Conservation (phyloP, 2,113 vertebrate genomes). For the Antigone vipio region DNA sequence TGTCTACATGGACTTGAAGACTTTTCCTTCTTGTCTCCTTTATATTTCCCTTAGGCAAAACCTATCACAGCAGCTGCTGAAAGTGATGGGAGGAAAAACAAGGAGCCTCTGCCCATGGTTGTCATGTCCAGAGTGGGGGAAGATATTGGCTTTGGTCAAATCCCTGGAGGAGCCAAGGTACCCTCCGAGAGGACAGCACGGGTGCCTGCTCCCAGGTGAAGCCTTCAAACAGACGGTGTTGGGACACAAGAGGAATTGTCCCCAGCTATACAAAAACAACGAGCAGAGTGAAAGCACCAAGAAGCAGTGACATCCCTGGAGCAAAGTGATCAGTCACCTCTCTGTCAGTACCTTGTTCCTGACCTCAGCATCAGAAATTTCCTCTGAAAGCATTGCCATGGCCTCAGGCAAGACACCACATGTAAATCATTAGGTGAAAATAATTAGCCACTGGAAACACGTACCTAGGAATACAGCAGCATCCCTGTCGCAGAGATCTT, state of each 20-base stretch:
- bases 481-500: not conserved
- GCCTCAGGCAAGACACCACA: not conserved
- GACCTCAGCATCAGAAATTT: not conserved
- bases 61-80: not conserved
- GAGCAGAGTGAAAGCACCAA: not conserved
- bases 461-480: not conserved
- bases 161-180: not conserved
- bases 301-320: not conserved
- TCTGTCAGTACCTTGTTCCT: not conserved
- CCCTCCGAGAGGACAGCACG: not conserved
- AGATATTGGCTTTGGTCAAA: not conserved
- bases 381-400: not conserved
- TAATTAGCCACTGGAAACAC: not conserved
- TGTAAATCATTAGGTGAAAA: not conserved
- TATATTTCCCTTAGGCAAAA: not conserved
- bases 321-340: not conserved
- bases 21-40: not conserved
- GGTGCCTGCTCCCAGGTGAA: not conserved
- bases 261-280: not conserved
- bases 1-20: rapidly evolving
- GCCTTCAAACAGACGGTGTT: not conserved
- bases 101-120: rapidly evolving
- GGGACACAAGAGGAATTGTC: not conserved
- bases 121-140: not conserved
- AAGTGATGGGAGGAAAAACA: not conserved